These are phyloP conservation scores for Anaspis maculata DNA, from an alignment of 2,888 invertebrate species.

Conservation along the genomic window DNA sequence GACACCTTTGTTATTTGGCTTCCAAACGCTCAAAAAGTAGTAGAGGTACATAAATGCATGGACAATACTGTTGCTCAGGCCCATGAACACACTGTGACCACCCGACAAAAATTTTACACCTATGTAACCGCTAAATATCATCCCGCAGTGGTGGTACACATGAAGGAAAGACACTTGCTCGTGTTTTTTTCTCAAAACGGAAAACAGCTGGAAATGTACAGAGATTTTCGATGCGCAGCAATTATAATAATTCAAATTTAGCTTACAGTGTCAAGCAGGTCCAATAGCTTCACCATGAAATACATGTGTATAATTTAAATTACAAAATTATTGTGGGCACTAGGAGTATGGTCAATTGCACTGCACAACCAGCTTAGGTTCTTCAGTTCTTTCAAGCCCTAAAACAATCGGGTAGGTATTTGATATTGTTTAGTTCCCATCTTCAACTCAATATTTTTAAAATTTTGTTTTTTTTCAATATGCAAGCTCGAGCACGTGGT, in stretches of 20 bases:
- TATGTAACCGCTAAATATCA: slow-evolving; percentile 61
- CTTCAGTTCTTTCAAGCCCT: slow-evolving; percentile 11
- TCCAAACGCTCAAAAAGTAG: slow-evolving; percentile 66
- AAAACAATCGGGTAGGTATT: too few relatives aligned
- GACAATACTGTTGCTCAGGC: slow-evolving; percentile 63
- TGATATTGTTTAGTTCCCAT: too few relatives aligned
- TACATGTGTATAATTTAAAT: slow-evolving; percentile 56
- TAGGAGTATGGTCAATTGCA: slow-evolving; percentile 57
- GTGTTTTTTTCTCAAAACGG: slow-evolving; percentile 74
- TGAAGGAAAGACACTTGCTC: slow-evolving; percentile 78
- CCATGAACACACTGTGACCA: slow-evolving; percentile 58
- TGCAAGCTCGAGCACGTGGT: too few relatives aligned
- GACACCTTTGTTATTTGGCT: slow-evolving; percentile 59
- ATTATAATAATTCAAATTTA: slow-evolving; percentile 16
- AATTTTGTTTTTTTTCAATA: too few relatives aligned
- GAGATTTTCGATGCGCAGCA: too few relatives aligned
- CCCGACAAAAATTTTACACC: slow-evolving; percentile 56
- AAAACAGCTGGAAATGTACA: slow-evolving; percentile 67
- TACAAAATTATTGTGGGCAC: slow-evolving; percentile 52
- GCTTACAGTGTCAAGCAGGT: slow-evolving; percentile 64
- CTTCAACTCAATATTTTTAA: too few relatives aligned
- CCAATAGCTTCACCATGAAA: slow-evolving; percentile 61
- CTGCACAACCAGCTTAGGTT: slow-evolving; percentile 47
- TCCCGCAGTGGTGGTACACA: slow-evolving; percentile 78
- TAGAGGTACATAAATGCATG: slow-evolving; percentile 78